Base-by-base conservation (phyloP, 1,140 invertebrate genomes). In the Papilio machaon region DNA sequence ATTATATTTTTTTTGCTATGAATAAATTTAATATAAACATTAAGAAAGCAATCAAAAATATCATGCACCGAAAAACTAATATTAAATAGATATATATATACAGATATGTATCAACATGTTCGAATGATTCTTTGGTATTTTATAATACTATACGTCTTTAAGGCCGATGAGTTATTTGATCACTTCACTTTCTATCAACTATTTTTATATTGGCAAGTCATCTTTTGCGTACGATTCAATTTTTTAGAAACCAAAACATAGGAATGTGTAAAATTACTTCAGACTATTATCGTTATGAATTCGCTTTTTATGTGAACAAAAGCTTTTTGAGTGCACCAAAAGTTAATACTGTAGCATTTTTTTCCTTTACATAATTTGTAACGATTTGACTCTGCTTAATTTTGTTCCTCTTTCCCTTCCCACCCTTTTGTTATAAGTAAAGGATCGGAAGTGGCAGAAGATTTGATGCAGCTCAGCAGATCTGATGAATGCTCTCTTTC, bases 111-210 rank as follows among this genome's bases (percentile, higher is more conserved):
- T 9, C 23, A 60, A 9, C 58, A 23, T 11, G 17, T 64, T 64
- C 10, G 30, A 4, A 64, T n/a, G 23, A 13, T 67, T 35, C 64
- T 35, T 67, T 30, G 30, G 23, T 64, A 35, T 30, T 67, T 35
- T 38, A 15, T 10, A 67, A 67, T 35, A 17, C 13, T 6, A 1
- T 54, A 30, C 23, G 64, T 35, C 30, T 67, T 58, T 58, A 11
- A 64, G 23, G 64, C 64, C 23, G 64, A 67, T 10, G 58, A n/a
- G 23, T 67, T 67, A 67, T 67, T 67, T 67, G 64, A 67, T 67
- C 23, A 5, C 23, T 67, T 67, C 64, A 67, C 64, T 67, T 67
- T 67, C 64, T 67, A 30, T 13, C 11, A 60, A 19, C 58, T 30
- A 67, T 67, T 30, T 67, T 35, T 1, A 23, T 35, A 13, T 67